These are phyloP conservation scores for Tuberolachnus salignus DNA, from an alignment of 2,888 invertebrate species.

Conservation along the genomic window DNA sequence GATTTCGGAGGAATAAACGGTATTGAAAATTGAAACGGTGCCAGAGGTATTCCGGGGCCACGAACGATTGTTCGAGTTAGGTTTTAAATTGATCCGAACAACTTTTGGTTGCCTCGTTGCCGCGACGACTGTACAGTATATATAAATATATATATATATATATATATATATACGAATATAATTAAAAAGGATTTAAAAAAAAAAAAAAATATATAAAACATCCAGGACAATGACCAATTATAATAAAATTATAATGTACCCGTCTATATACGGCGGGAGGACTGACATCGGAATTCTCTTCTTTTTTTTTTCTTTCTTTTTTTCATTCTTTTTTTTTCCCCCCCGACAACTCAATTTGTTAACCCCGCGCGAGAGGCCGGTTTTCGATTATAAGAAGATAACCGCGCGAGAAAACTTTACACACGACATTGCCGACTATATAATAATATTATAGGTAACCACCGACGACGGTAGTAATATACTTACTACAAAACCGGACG, in stretches of 20 bases:
- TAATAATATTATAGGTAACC: background rate
- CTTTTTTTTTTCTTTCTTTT: too few relatives aligned
- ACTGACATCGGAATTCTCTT: slow-evolving; percentile 13
- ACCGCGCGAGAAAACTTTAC: slow-evolving; percentile 3
- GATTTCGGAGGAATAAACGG: too few relatives aligned
- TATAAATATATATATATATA: too few relatives aligned
- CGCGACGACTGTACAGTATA: background rate
- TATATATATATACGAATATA: background rate
- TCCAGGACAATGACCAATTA: slow-evolving; percentile 42
- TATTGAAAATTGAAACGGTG: too few relatives aligned
- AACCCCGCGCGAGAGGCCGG: background rate
- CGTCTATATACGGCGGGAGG: background rate
- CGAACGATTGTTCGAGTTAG: too few relatives aligned
- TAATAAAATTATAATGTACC: slow-evolving; percentile 20
- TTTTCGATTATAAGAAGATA: slow-evolving; percentile 15
- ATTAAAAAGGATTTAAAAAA: slow-evolving; percentile 9
- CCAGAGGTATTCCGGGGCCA: too few relatives aligned
- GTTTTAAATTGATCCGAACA: slow-evolving; percentile 17
- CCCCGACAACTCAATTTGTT: slow-evolving; percentile 34
- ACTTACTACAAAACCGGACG: too few relatives aligned
- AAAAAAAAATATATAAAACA: slow-evolving; percentile 11
- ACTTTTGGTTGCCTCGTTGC: background rate
- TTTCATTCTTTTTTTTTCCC: too few relatives aligned
- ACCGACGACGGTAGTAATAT: background rate
- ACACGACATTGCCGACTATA: background rate